Conservation (phyloP, 2,113 vertebrate genomes). For the Rhegmatorhina hoffmannsi region DNA sequence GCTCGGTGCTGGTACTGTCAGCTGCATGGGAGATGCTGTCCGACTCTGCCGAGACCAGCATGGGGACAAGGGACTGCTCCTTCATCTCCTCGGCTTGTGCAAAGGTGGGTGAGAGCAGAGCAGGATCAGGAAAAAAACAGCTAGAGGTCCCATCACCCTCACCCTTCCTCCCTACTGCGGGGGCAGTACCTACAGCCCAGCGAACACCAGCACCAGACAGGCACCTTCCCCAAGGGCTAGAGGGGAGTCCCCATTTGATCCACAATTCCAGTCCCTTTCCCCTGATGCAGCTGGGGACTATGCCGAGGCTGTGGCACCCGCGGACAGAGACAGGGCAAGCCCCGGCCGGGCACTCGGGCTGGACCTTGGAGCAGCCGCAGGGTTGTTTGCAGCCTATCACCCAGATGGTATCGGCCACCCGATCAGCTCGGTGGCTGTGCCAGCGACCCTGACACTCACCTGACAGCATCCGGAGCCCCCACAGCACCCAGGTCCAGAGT, state of each 20-base stretch:
- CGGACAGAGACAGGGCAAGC: fast-evolving
- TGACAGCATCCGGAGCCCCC: constrained; percentile 18
- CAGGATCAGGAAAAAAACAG: background rate
- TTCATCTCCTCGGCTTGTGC: fast-evolving
- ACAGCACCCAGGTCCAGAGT: constrained; percentile 32
- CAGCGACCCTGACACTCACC: background rate
- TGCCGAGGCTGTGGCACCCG: background rate
- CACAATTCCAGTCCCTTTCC: background rate
- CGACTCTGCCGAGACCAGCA: background rate
- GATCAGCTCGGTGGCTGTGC: fast-evolving
- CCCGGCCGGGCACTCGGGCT: fast-evolving
- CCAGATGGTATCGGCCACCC: background rate
- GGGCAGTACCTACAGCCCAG: background rate
- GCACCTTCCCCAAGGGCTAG: background rate
- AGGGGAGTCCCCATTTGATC: background rate
- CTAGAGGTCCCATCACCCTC: background rate
- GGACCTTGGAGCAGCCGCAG: fast-evolving
- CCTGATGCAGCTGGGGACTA: fast-evolving
- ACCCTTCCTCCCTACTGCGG: background rate
- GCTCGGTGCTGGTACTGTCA: background rate
- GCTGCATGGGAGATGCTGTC: background rate
- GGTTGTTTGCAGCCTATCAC: background rate
- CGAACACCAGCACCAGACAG: background rate
- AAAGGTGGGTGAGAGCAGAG: background rate
- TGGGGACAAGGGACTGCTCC: background rate